Base-by-base conservation (phyloP, 2,888 invertebrate genomes). In the Hydrotaea diabolus region DNA sequence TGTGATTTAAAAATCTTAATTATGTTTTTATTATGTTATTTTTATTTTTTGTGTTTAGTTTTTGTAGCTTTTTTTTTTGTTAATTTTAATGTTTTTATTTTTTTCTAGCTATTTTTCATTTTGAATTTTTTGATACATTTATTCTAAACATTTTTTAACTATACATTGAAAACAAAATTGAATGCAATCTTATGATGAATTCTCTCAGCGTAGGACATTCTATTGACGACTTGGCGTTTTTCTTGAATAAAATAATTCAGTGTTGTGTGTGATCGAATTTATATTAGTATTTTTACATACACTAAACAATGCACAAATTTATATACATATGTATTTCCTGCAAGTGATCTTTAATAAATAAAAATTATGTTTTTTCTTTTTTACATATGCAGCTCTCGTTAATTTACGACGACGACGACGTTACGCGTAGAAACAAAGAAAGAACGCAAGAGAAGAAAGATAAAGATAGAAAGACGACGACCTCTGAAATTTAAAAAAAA, bases 341-440 rank as follows among this genome's bases (percentile, higher is more conserved):
- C 31, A 23, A 62, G n/a, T 53, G 13, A 64, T 53, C 19, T 39
- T 17, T 15, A 80, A 80, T 73, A 53, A 57, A 72, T 23, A 69
- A 77, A 49, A 72, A 66, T 39, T 46, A 19, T 15, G 73, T 78
- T 82, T 74, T 69, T 75, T 84, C 81, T 43, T 79, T 86, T 78
- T 73, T 36, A 31, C 72, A 74, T 62, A 73, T 73, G 59, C 80
- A 84, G 85, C 86, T 86, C 83, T 86, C 85, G 86, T 86, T 86
- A 77, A 85, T 76, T 78, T 82, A 78, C 83, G 83, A 80, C 82
- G 83, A 80, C 82, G 83, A 86, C 83, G 83, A 86, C 81, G 77
- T 74, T 77, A 82, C 82, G 82, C 77, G 82, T 82, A 82, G 82
- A 85, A 59, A 62, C 72, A 62, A 80, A 72, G 72, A 76, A 57